phyloP scores from a whole-genome alignment of 2,888 invertebrate species.

The Lasioglossum pauxillum region DNA sequence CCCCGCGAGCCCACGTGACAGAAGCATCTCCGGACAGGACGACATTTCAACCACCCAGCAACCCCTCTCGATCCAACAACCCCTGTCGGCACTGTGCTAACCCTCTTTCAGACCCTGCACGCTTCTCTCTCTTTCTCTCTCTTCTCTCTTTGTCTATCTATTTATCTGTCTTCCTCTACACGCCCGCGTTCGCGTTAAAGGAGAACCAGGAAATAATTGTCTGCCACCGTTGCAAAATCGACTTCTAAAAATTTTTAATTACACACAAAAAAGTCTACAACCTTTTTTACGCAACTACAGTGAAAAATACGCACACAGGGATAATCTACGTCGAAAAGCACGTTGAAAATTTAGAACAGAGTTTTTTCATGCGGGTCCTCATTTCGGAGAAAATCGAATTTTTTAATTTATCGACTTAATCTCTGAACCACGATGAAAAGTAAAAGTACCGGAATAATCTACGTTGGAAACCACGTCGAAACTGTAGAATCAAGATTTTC shows the following conservation, averaged over 20 bases:
- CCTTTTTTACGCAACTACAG: background rate
- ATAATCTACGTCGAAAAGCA: background rate
- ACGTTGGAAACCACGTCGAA: too few species aligned
- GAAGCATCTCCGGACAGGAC: conserved; percentile 34
- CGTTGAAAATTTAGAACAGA: background rate
- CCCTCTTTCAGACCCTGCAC: conserved; percentile 31
- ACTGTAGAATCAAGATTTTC: background rate
- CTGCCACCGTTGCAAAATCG: background rate
- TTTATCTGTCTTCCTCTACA: background rate
- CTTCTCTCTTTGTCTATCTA: background rate
- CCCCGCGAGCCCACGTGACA: conserved; percentile 33
- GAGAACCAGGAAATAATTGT: background rate
- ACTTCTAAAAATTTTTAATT: background rate
- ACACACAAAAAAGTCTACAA: background rate
- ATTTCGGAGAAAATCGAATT: background rate
- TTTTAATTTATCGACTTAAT: background rate
- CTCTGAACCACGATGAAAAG: background rate
- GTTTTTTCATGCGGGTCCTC: background rate
- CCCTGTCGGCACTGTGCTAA: conserved; percentile 1
- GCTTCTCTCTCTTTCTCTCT: conserved; percentile 17
- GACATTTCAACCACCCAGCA: conserved; percentile 37
- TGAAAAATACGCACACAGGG: rapidly evolving
- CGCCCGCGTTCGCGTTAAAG: conserved; percentile 21
- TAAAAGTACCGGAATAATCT: background rate
- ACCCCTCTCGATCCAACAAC: conserved; percentile 15